These are phyloP conservation scores for Noturus placidus DNA, from an alignment of 2,113 vertebrate species.

Conservation along the genomic window DNA sequence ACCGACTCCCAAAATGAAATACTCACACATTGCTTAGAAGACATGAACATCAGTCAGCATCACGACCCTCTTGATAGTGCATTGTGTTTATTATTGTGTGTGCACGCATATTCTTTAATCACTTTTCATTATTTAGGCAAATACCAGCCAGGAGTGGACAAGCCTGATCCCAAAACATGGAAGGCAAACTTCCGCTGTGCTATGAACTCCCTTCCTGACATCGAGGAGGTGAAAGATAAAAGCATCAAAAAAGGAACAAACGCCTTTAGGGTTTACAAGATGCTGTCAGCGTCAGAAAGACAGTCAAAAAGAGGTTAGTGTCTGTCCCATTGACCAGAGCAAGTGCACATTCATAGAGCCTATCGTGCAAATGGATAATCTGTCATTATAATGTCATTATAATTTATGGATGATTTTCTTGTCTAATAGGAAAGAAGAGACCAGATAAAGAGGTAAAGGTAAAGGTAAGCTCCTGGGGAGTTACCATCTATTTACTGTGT, in stretches of 20 bases:
- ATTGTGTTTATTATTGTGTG: neutral
- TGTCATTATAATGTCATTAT: neutral
- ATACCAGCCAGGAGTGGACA: conserved; percentile 83
- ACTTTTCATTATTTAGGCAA: conserved; percentile 72
- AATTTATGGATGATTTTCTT: neutral
- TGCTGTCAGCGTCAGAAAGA: conserved; percentile 86
- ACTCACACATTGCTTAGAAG: neutral
- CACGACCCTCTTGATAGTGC: neutral
- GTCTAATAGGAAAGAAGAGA: conserved; percentile 70
- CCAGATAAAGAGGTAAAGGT: conserved; percentile 66
- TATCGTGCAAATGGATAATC: neutral
- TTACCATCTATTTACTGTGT: neutral
- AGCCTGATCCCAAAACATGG: conserved; percentile 89
- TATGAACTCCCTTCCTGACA: conserved; percentile 89
- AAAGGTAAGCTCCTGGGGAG: conserved; percentile 46
- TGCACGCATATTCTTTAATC: neutral
- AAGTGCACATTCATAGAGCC: neutral
- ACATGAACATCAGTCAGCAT: neutral
- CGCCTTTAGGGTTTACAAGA: conserved; percentile 94
- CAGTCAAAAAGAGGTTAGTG: conserved; percentile 87
- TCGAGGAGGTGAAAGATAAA: conserved; percentile 89
- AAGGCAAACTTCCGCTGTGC: conserved; percentile 89
- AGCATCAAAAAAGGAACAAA: conserved; percentile 98
- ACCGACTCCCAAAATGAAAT: neutral
- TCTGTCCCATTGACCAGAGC: neutral